A percentile compares a stretch with the other conserved stretches of the same genome.
These are phyloP conservation scores for Caenorhabditis afra DNA, from an alignment of 2,888 invertebrate genomes.

Conservation along the genomic window DNA sequence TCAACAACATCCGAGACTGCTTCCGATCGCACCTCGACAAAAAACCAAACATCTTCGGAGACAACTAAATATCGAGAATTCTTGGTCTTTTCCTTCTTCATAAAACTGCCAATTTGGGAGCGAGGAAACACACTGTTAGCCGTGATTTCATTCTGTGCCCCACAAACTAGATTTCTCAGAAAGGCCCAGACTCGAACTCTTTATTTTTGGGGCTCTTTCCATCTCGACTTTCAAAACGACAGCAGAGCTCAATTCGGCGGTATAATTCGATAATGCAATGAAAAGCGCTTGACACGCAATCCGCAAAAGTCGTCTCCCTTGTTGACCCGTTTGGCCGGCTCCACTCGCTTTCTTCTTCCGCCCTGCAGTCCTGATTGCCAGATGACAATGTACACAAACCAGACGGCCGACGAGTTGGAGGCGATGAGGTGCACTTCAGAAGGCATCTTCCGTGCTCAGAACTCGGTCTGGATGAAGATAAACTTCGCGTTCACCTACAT, in stretches of 20 bases:
- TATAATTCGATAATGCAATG: too few species aligned
- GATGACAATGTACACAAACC: constrained; percentile 41
- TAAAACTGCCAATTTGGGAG: not conserved
- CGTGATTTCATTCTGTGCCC: too few species aligned
- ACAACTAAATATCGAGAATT: constrained; percentile 56
- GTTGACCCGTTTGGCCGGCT: too few species aligned
- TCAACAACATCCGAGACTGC: constrained; percentile 76
- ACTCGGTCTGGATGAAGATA: constrained; percentile 33
- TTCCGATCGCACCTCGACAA: constrained; percentile 75
- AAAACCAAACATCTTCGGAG: constrained; percentile 77
- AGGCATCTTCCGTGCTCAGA: constrained; percentile 40
- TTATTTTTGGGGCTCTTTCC: too few species aligned
- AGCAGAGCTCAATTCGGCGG: too few species aligned
- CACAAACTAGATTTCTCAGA: too few species aligned
- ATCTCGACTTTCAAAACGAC: too few species aligned
- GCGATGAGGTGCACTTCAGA: constrained; percentile 40
- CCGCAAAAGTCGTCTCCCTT: not conserved
- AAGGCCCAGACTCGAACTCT: not conserved
- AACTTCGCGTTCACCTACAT: constrained; percentile 12
- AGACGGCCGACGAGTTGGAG: constrained; percentile 41
- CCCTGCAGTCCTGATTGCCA: not conserved
- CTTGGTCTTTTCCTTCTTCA: not conserved
- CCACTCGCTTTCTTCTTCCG: not conserved
- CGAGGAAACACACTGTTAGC: too few species aligned
- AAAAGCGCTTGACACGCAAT: constrained; percentile 10